phyloP scores from a whole-genome alignment of 2,888 invertebrate species.

The Pecten maximus region DNA sequence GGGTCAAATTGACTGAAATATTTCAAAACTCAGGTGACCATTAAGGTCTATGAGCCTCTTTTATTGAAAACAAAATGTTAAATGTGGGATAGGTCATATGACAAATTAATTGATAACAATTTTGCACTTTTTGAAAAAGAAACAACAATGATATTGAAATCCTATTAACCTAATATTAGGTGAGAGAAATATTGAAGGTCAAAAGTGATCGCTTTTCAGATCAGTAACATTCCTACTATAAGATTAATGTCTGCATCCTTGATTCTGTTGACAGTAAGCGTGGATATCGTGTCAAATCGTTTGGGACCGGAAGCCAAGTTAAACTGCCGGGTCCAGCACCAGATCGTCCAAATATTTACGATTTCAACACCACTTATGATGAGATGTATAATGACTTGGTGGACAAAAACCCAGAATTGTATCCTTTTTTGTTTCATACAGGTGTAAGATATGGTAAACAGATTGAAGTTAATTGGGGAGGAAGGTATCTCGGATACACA shows the following conservation, averaged over 20 bases:
- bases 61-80: too few relatives aligned
- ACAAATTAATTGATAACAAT: too few relatives aligned
- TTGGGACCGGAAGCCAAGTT: constrained; percentile 87
- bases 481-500: too few relatives aligned
- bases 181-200: too few relatives aligned
- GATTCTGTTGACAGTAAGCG: constrained; percentile 89
- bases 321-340: constrained; percentile 97
- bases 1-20: too few relatives aligned
- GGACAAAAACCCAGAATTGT: constrained; percentile 95
- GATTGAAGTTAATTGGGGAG: neutral
- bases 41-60: too few relatives aligned
- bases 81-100: too few relatives aligned
- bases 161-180: too few relatives aligned
- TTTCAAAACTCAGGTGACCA: too few relatives aligned
- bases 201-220: too few relatives aligned
- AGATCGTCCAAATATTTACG: constrained; percentile 96
- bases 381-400: constrained; percentile 95
- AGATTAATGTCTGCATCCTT: neutral
- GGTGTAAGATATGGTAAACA: neutral
- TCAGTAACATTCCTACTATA: neutral
- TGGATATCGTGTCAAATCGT: constrained; percentile 96
- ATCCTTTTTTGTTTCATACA: constrained; percentile 83
- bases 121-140: too few relatives aligned
- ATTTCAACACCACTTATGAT: constrained; percentile 97
- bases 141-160: too few relatives aligned